phyloP scores from a whole-genome alignment of 2,888 invertebrate species.

The Apodemia mormo region DNA sequence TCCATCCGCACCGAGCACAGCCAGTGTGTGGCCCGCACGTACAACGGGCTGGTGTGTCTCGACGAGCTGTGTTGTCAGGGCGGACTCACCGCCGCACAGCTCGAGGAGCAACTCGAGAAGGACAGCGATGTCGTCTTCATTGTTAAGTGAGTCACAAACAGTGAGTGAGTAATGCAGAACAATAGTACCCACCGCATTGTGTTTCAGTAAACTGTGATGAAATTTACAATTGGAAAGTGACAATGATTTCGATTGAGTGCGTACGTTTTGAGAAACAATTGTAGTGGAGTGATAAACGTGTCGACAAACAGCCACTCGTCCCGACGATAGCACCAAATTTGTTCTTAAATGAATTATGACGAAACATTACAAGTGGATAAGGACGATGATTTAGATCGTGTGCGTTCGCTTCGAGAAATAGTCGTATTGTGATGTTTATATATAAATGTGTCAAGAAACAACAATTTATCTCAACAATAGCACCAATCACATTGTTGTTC shows the following conservation, averaged over 20 bases:
- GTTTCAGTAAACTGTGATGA: too few relatives aligned
- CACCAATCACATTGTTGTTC: neutral
- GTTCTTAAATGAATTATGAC: neutral
- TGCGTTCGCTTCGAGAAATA: too few relatives aligned
- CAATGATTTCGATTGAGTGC: neutral
- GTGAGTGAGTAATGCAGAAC: neutral
- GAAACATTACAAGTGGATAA: too few relatives aligned
- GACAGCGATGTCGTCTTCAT: constrained; percentile 88
- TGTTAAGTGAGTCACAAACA: constrained; percentile 55
- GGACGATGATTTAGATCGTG: too few relatives aligned
- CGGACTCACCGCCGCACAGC: constrained; percentile 85
- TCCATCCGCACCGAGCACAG: constrained; percentile 60
- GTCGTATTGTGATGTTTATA: too few relatives aligned
- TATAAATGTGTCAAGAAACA: neutral
- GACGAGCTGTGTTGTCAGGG: constrained; percentile 93
- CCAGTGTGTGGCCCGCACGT: constrained; percentile 63
- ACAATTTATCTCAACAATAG: neutral
- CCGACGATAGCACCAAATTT: neutral
- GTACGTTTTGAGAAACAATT: neutral
- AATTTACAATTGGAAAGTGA: neutral
- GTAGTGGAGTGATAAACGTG: neutral
- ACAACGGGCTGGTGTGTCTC: constrained; percentile 81
- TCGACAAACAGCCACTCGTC: neutral
- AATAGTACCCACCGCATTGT: neutral
- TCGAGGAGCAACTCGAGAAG: constrained; percentile 89